Base-by-base conservation (phyloP, 2,797 vertebrate genomes). In the Triplophysa yarkandensis region DNA sequence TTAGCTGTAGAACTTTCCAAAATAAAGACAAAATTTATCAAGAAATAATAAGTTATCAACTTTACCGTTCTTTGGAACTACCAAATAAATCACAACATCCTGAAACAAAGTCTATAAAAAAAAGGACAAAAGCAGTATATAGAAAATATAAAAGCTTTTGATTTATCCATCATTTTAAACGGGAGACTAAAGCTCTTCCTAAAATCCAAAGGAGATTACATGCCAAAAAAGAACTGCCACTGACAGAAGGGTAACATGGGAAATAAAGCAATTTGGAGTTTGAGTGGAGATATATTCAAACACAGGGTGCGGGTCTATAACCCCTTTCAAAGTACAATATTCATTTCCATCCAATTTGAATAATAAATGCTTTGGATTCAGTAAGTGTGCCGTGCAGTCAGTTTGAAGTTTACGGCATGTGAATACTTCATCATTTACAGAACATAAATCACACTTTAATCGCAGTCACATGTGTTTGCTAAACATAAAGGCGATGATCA, bases 191-290 rank as follows among this genome's bases (percentile, higher is more conserved):
- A 57, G 43, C 19, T 27, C 54, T 66, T 77, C 52, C 75, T 30
- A 77, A 77, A 68, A 64, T 36, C 64, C 32, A 13, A 62, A 64
- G 36, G 25, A 44, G 27, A 74, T 60, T 58, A 73, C 50, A 48
- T 77, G 60, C 66, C 61, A 66, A 60, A 48, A 73, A 60, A 65
- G 41, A 30, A 50, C 71, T 11, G 9, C 61, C 43, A 48, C 28
- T 25, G 25, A 64, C 62, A 55, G 64, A 41, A 48, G 23, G 48
- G 65, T 34, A 71, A 68, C 58, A 58, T 65, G 74, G 58, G 60
- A 70, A 77, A 66, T 67, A 81, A 81, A 76, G 68, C 52, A 76
- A 73, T 78, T 76, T 57, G 17, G 41, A 11, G 21, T 68, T 73
- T 34, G 23, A 57, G 28, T 69, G 57, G 41, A 63, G 64, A 68